phyloP scores from a whole-genome alignment of 1,140 invertebrate genomes.

The Phortica variegata region DNA sequence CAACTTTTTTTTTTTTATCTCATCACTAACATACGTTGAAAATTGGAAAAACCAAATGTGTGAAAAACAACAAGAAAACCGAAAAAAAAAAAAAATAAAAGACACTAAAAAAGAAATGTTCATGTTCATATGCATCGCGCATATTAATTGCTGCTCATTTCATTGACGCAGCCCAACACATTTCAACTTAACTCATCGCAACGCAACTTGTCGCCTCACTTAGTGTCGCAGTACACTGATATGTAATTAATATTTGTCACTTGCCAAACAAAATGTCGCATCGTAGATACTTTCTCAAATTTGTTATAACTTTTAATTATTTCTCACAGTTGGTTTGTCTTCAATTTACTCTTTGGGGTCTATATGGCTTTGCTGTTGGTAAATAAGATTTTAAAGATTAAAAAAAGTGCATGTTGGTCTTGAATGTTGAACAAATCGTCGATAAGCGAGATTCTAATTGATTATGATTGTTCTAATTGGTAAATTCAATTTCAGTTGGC shows the following conservation, averaged over 20 bases:
- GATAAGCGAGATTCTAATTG: too few species aligned
- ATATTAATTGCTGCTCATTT: conserved; percentile 52
- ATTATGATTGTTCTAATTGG: too few species aligned
- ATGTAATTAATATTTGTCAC: conserved; percentile 53
- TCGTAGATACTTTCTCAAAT: conserved; percentile 11
- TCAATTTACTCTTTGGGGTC: too few species aligned
- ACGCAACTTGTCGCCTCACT: not conserved
- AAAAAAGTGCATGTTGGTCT: too few species aligned
- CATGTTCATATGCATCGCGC: not conserved
- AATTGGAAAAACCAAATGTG: not conserved
- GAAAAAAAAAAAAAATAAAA: not conserved
- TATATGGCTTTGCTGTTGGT: too few species aligned
- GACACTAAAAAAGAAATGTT: not conserved
- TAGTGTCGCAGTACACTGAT: conserved; percentile 25
- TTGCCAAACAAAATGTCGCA: conserved; percentile 1
- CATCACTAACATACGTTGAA: conserved; percentile 24
- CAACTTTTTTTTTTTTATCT: conserved; percentile 10
- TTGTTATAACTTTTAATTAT: conserved; percentile 36
- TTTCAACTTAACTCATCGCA: too few species aligned
- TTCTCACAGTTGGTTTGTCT: conserved; percentile 28
- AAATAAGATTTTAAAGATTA: too few species aligned
- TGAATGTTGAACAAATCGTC: too few species aligned
- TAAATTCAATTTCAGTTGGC: too few species aligned
- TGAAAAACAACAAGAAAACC: not conserved
- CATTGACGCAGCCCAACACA: conserved; percentile 20